Evolutionary conservation across 2,797 vertebrate genomes (phyloP).

Genomic region (Fistularia commersonii): DNA sequence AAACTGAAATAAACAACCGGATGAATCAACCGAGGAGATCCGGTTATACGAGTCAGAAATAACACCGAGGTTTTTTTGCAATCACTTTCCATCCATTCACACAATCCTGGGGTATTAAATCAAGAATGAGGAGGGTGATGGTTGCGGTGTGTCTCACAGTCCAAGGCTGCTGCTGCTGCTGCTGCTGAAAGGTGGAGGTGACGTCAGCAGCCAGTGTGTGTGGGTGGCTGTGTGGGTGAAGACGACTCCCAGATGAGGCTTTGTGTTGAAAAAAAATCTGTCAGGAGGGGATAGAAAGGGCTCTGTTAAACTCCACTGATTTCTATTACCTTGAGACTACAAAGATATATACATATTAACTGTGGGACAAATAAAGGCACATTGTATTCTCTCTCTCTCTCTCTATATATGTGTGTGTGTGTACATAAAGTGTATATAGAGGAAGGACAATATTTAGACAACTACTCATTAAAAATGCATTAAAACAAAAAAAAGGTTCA

Average conservation of each 20-base stretch:
- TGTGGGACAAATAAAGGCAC: too few species aligned
- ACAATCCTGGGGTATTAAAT: constrained; percentile 7
- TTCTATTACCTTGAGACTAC: constrained; percentile 47
- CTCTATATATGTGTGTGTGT: too few species aligned
- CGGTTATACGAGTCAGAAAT: neutral
- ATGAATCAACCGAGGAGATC: too few species aligned
- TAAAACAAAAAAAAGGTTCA: too few species aligned
- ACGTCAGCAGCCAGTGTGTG: constrained; percentile 59
- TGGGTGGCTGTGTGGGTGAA: constrained; percentile 63
- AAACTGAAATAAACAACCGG: neutral
- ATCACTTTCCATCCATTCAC: constrained; percentile 11
- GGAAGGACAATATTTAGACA: too few species aligned
- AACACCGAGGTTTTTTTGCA: neutral
- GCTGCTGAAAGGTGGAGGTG: constrained; percentile 46
- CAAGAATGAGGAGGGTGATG: constrained; percentile 3
- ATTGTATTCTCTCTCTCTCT: too few species aligned
- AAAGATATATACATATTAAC: constrained; percentile 2
- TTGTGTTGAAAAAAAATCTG: constrained; percentile 15
- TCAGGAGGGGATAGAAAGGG: constrained; percentile 34
- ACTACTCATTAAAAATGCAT: too few species aligned
- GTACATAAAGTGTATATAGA: too few species aligned
- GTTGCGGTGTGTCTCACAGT: constrained; percentile 24
- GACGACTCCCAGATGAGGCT: constrained; percentile 57
- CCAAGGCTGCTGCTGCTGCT: constrained; percentile 39
- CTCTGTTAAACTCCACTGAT: constrained; percentile 28